phyloP scores from a whole-genome alignment of 2,797 vertebrate genomes.

The Microctenopoma lineatum region DNA sequence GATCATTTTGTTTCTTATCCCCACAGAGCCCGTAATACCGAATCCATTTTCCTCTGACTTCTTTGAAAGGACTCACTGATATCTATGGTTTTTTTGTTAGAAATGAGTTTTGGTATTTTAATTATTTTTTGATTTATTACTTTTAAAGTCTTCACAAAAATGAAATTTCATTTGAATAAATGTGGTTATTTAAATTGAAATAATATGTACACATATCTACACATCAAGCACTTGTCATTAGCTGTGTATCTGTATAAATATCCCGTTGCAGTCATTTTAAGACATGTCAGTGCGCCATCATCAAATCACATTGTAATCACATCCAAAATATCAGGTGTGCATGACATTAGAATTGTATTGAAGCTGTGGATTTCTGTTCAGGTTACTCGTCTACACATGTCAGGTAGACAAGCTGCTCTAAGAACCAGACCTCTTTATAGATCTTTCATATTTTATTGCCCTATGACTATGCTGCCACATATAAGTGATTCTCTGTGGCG shows the following conservation, averaged over 20 bases:
- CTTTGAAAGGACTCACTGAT: not conserved
- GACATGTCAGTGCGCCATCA: too few relatives aligned
- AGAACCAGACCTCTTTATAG: not conserved
- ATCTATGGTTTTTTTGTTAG: not conserved
- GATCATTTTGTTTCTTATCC: slow-evolving; percentile 2
- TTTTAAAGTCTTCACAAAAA: too few relatives aligned
- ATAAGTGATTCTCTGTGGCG: slow-evolving; percentile 18
- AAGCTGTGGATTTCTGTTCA: not conserved
- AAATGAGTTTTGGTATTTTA: not conserved
- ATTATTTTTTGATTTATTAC: too few relatives aligned
- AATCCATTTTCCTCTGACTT: not conserved
- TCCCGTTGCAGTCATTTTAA: too few relatives aligned
- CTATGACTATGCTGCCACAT: not conserved
- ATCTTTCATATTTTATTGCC: not conserved
- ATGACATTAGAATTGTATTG: not conserved
- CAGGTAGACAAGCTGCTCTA: not conserved
- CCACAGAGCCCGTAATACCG: not conserved
- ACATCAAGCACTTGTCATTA: too few relatives aligned
- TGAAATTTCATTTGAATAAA: too few relatives aligned
- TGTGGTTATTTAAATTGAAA: too few relatives aligned
- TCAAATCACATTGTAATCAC: too few relatives aligned
- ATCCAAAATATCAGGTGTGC: not conserved
- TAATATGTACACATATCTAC: too few relatives aligned
- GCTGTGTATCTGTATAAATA: not conserved
- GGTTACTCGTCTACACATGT: not conserved